Conservation (phyloP, 2,113 vertebrate genomes). For the Eonycteris spelaea region DNA sequence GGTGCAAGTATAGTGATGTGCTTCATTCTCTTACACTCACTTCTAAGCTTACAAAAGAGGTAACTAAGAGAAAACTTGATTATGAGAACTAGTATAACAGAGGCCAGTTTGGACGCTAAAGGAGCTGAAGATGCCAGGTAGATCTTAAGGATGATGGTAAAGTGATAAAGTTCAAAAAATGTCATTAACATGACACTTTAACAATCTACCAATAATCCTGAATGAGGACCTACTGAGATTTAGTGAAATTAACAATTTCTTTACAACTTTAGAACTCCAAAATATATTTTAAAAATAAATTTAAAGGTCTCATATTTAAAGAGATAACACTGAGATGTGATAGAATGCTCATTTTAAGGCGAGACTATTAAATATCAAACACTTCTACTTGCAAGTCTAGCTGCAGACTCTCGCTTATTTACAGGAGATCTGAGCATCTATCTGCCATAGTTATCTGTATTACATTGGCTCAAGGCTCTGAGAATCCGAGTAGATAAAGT, state of each 20-base stretch:
- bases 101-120: neutral
- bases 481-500: conserved; percentile 35
- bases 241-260: neutral
- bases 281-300: neutral
- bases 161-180: neutral
- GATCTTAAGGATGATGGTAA: neutral
- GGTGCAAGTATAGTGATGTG: neutral
- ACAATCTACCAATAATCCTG: neutral
- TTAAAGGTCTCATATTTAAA: neutral
- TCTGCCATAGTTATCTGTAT: neutral
- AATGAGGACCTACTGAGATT: neutral
- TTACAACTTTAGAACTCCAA: neutral
- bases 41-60: neutral
- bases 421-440: neutral
- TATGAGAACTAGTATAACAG: neutral
- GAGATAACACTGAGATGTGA: neutral
- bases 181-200: neutral
- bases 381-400: neutral
- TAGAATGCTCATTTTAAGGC: neutral
- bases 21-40: neutral
- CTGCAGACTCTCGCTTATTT: neutral
- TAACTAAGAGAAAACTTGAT: neutral
- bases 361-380: neutral
- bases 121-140: neutral
- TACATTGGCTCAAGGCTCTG: neutral